Evolutionary conservation across 2,888 invertebrate species (phyloP).

Genomic region (Callosobruchus maculatus): DNA sequence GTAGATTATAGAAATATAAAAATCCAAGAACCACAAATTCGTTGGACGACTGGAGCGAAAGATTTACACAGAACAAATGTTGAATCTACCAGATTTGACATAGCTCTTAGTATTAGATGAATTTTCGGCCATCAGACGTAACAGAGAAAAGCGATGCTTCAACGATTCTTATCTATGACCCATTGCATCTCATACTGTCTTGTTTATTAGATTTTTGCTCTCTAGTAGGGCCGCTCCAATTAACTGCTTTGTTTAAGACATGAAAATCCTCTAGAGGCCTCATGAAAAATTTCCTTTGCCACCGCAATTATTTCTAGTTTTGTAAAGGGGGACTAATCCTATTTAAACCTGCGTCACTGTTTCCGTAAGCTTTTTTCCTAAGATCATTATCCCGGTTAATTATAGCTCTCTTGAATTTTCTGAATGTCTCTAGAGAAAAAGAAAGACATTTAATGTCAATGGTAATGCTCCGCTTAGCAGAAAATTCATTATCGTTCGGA

Average conservation of each 20-base stretch:
- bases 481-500: neutral
- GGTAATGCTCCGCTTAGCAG: neutral
- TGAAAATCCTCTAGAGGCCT: neutral
- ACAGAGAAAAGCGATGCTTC: too few relatives aligned
- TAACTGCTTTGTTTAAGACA: neutral
- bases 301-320: neutral
- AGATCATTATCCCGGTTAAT: neutral
- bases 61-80: too few relatives aligned
- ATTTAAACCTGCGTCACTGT: neutral
- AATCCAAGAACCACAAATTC: too few relatives aligned
- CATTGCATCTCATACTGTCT: too few relatives aligned
- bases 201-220: too few relatives aligned
- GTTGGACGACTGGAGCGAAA: too few relatives aligned
- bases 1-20: too few relatives aligned
- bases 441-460: neutral
- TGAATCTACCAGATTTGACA: too few relatives aligned
- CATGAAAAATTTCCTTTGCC: neutral
- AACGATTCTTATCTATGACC: too few relatives aligned
- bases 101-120: too few relatives aligned
- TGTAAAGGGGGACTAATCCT: neutral
- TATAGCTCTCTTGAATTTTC: neutral
- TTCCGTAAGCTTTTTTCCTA: neutral
- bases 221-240: neutral
- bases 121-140: too few relatives aligned
- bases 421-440: neutral